Percentiles rank a stretch among this genome's conserved stretches.
Evolutionary conservation across 1,140 invertebrate genomes (phyloP).

Genomic region (Orussus abietinus): DNA sequence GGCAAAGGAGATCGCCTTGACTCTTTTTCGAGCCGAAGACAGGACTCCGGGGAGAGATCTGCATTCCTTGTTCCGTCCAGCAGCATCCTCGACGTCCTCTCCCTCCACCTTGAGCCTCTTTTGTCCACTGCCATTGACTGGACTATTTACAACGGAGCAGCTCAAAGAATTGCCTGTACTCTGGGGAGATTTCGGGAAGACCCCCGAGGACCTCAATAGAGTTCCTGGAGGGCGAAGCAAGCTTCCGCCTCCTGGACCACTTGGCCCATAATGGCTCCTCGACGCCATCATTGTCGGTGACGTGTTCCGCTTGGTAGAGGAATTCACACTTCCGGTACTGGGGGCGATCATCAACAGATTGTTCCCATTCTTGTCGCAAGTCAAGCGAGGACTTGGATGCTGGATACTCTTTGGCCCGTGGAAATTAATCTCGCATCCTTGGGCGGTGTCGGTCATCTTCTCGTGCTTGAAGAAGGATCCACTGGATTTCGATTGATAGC

Average conservation of each 20-base stretch:
- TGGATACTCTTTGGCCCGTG: conserved; percentile 18
- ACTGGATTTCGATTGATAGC: conserved; percentile 25
- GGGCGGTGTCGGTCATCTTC: conserved; percentile 32
- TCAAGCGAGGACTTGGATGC: conserved; percentile 34
- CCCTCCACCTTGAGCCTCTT: conserved; percentile 26
- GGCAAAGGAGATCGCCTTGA: conserved; percentile 16
- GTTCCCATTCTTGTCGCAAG: conserved; percentile 61
- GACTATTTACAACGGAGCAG: conserved; percentile 11
- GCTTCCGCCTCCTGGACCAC: background rate
- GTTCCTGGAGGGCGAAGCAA: too few relatives aligned
- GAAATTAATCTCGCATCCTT: conserved; percentile 14
- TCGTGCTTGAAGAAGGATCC: conserved; percentile 46
- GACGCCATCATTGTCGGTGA: too few relatives aligned
- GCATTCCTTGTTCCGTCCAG: conserved; percentile 10
- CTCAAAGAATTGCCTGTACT: conserved; percentile 8
- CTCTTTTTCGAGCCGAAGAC: conserved; percentile 2
- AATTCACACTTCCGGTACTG: background rate
- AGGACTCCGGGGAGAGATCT: background rate
- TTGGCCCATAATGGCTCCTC: too few relatives aligned
- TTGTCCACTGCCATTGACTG: conserved; percentile 6
- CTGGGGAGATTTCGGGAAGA: conserved; percentile 22
- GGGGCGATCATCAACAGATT: conserved; percentile 65
- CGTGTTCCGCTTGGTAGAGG: too few relatives aligned
- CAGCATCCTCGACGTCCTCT: conserved; percentile 21
- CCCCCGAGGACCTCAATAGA: conserved; percentile 15